A percentile compares a stretch with the other conserved stretches of the same genome.
Conservation (phyloP, 2,888 invertebrate genomes). For the Torymus aiolomorphi region DNA sequence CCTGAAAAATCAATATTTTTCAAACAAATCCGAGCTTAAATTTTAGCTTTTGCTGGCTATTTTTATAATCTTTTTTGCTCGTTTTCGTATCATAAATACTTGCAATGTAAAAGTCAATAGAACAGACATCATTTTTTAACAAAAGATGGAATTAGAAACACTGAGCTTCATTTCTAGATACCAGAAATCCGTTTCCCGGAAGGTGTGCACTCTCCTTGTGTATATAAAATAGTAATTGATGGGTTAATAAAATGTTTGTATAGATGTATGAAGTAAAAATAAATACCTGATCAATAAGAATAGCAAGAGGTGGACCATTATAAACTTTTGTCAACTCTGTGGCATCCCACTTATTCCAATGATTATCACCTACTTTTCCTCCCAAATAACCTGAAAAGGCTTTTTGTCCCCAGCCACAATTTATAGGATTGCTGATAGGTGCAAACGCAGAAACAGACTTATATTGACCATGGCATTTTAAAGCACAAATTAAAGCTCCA, state of each 20-base stretch:
- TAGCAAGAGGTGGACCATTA: slow-evolving; percentile 87
- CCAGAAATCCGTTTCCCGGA: too few relatives aligned
- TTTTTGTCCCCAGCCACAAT: slow-evolving; percentile 92
- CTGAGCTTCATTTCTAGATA: too few relatives aligned
- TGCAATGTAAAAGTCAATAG: too few relatives aligned
- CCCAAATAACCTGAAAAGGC: slow-evolving; percentile 90
- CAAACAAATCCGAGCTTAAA: too few relatives aligned
- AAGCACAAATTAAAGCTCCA: slow-evolving; percentile 92
- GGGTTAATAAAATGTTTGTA: neutral
- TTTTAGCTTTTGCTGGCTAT: too few relatives aligned
- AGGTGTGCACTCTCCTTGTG: too few relatives aligned
- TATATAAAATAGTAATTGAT: too few relatives aligned
- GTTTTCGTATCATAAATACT: too few relatives aligned
- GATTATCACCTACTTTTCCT: slow-evolving; percentile 76
- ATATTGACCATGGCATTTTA: slow-evolving; percentile 93
- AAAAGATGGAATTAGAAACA: too few relatives aligned
- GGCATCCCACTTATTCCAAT: slow-evolving; percentile 93
- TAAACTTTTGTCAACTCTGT: slow-evolving; percentile 88
- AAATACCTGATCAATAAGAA: slow-evolving; percentile 92
- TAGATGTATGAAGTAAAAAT: neutral
- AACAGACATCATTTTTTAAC: too few relatives aligned
- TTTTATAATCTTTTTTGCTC: too few relatives aligned
- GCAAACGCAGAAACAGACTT: slow-evolving; percentile 95
- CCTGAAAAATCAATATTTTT: too few relatives aligned
- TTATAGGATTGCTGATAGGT: slow-evolving; percentile 92